A percentile compares a stretch with the other conserved stretches of the same genome.
Evolutionary conservation across 1,140 invertebrate species (phyloP).

Genomic region (Zaprionus vittiger): DNA sequence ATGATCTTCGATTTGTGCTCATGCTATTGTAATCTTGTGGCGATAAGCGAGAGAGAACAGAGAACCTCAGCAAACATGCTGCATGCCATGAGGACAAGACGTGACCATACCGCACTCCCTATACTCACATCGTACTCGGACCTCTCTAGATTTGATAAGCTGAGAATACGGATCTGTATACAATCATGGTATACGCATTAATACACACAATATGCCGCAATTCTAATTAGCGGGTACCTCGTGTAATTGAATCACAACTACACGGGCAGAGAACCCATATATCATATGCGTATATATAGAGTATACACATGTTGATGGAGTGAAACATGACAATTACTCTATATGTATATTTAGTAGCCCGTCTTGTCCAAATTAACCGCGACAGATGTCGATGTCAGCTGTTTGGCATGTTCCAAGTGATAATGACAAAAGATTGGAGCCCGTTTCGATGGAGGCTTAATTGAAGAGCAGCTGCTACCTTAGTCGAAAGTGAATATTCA

Average conservation of each 20-base stretch:
- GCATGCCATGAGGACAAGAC: slow-evolving; percentile 56
- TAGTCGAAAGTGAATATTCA: slow-evolving; percentile 3
- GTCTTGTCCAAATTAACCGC: slow-evolving; percentile 69
- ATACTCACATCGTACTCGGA: slow-evolving; percentile 31
- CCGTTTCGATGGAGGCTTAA: not conserved
- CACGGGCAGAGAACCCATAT: not conserved
- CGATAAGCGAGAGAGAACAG: slow-evolving; percentile 45
- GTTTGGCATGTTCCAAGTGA: slow-evolving; percentile 55
- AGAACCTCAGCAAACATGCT: slow-evolving; percentile 17
- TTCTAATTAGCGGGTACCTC: not conserved
- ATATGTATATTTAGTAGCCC: slow-evolving; percentile 51
- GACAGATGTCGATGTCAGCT: slow-evolving; percentile 77
- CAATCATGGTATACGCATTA: not conserved
- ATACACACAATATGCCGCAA: slow-evolving; percentile 13
- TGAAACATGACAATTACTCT: slow-evolving; percentile 71
- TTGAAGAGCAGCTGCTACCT: slow-evolving; percentile 20
- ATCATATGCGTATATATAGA: not conserved
- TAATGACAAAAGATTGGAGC: slow-evolving; percentile 57
- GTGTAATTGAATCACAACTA: not conserved
- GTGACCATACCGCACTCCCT: slow-evolving; percentile 38
- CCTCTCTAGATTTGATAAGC: slow-evolving; percentile 32
- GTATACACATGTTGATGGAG: slow-evolving; percentile 58
- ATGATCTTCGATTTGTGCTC: not conserved
- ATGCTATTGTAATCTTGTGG: slow-evolving; percentile 20
- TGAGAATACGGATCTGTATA: slow-evolving; percentile 17